Evolutionary conservation across 2,797 vertebrate genomes (phyloP), one percentile per base, ranked within the genome.

Genomic region (Epinephelus malabaricus): DNA sequence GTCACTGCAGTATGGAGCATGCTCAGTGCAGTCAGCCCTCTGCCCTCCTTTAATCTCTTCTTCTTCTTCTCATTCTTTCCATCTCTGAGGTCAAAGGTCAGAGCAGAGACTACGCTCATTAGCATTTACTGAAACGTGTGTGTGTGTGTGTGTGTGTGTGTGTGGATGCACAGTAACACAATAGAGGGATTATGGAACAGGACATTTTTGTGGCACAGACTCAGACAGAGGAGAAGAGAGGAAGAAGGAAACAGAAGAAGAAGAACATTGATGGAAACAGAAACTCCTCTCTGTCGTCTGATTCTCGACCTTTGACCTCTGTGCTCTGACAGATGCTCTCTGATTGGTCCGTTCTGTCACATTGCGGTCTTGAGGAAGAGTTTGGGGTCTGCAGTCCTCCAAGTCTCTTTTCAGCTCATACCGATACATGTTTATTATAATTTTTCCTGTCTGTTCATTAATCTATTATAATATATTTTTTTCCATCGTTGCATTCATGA

Each of bases 181-280:
- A 82, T 69, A 40, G 63, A 27, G 55, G 40, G 70, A 61, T 79
- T 72, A 68, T 60, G 3, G 21, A 38, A 18, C 45, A 38, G 1
- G 65, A 59, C 30, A 58, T 87, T 81, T 64, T 27, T 75, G 63
- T 60, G 73, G 51, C 27, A 2, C n/a, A 25, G 25, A 46, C 27
- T 27, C 17, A 40, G 34, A 46, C 40, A 8, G 40, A 70, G 30
- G 63, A 40, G 21, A 60, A 25, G 6, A 43, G 34, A 43, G 23
- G 2, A 19, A 49, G 47, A 50, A 11, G 11, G 56, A 45, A 47
- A n/a, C 53, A 78, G 65, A 63, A 62, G 79, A 77, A 74, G 71
- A 71, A 38, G 73, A 73, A 74, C 59, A 75, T 76, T 76, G 80
- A 85, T 77, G 60, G 58, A 69, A 55, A 83, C 66, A 85, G 69